These are phyloP conservation scores for Eciton burchellii DNA, from an alignment of 1,140 invertebrate species.

Conservation along the genomic window DNA sequence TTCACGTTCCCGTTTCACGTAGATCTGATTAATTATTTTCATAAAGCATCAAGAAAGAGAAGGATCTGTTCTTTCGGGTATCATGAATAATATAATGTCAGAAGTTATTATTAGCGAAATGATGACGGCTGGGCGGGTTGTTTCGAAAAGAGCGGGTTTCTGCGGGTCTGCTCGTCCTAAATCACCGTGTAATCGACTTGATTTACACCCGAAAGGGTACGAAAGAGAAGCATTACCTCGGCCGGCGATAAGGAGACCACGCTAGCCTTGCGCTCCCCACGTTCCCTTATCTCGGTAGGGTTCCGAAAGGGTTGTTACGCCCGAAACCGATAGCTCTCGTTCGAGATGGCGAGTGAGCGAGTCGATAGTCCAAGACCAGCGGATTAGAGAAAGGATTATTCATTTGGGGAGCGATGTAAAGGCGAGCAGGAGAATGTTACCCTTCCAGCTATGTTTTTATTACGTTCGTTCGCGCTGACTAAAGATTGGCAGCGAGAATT, in stretches of 20 bases:
- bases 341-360: conserved; percentile 6
- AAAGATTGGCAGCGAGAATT: neutral
- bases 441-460: neutral
- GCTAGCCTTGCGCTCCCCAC: conserved; percentile 24
- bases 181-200: conserved; percentile 13
- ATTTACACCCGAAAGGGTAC: conserved; percentile 31
- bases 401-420: neutral
- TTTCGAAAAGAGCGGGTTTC: neutral
- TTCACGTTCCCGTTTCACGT: neutral
- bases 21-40: neutral
- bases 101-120: neutral
- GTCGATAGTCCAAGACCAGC: conserved; percentile 16
- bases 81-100: neutral
- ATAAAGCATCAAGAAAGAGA: neutral
- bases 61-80: neutral
- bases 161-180: neutral
- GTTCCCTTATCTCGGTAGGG: conserved; percentile 21
- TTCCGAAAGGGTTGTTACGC: conserved; percentile 56
- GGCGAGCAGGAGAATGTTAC: neutral
- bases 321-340: conserved; percentile 57
- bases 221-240: conserved; percentile 40
- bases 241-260: conserved; percentile 50
- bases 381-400: conserved; percentile 50
- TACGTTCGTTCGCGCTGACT: neutral
- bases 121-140: neutral